Base-by-base conservation (phyloP, 2,113 vertebrate species). In the Dipodomys stephensi region DNA sequence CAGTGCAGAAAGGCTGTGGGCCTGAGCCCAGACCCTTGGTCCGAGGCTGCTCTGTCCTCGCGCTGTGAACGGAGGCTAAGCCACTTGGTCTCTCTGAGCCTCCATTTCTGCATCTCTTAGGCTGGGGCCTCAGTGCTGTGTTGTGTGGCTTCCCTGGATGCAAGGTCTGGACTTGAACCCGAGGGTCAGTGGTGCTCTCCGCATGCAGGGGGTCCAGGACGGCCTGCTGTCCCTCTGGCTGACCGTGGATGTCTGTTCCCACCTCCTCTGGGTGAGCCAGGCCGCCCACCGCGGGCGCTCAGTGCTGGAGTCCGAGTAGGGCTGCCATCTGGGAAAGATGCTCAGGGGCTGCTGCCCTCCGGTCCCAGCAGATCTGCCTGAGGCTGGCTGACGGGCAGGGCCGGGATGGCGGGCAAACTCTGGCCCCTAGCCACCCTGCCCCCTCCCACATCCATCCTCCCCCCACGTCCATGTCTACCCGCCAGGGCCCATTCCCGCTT, bases 101-200 rank as follows among this genome's bases (percentile, higher is more conserved):
- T 64, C 80, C 6, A 1, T 49, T 28, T 79, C 65, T 82, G 53
- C 83, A 27, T n/a, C 57, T 28, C 30, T 20, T 27, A 46, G 30
- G 10, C 9, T 3, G 5, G 20, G 39, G 35, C 60, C 22, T 30
- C 20, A 0, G 6, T 25, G 49, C 23, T 28, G 19, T 0, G 3
- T 10, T 16, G 22, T 32, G 62, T 46, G 15, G 22, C 28, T 68
- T 83, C 49, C 28, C 32, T 27, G 0, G 0, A 0, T 13, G 3
- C 39, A 74, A 79, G 7, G 10, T n/a, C 32, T 6, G 35, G 19
- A 19, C 23, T 18, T 13, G n/a, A 23, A 32, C 30, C 22, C 25
- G 4, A 18, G 6, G 19, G 62, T 23, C 4, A 23, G 62, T 64
- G 25, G 44, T 53, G 69, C 72, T 39, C 79, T 46, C 27, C 19